phyloP scores from a whole-genome alignment of 2,888 invertebrate species.

The Ectropis crepuscularia region DNA sequence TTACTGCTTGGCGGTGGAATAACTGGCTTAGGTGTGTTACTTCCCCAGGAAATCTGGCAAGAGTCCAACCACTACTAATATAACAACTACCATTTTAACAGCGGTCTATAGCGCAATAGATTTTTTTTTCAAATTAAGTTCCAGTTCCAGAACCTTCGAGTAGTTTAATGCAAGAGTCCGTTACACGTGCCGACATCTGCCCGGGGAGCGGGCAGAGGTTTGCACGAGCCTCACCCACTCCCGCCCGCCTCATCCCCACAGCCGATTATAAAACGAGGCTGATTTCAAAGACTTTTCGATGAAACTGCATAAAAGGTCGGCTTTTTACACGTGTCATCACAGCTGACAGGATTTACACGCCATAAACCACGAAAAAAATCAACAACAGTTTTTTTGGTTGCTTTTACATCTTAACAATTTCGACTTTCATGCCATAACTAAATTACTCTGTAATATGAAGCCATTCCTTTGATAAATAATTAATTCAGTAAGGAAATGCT shows the following conservation, averaged over 20 bases:
- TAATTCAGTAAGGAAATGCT: too few relatives aligned
- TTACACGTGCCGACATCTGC: slow-evolving; percentile 27
- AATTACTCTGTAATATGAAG: too few relatives aligned
- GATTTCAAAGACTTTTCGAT: slow-evolving; percentile 27
- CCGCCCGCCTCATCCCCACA: slow-evolving; percentile 15
- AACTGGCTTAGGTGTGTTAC: too few relatives aligned
- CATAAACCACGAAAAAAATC: too few relatives aligned
- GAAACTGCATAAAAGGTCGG: slow-evolving; percentile 24
- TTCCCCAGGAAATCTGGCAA: too few relatives aligned
- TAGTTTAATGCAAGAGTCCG: slow-evolving; percentile 14
- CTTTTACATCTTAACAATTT: too few relatives aligned
- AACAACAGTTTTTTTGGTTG: too few relatives aligned
- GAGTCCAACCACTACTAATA: too few relatives aligned
- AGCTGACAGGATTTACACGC: background rate
- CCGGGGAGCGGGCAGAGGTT: slow-evolving; percentile 21
- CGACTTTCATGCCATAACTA: too few relatives aligned
- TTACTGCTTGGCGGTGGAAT: too few relatives aligned
- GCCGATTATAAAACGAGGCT: slow-evolving; percentile 27
- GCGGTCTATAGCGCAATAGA: background rate
- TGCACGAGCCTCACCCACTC: slow-evolving; percentile 24
- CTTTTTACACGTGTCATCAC: slow-evolving; percentile 15
- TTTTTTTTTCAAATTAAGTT: background rate
- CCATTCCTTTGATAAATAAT: too few relatives aligned
- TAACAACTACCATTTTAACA: too few relatives aligned
- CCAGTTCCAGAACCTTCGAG: background rate